Conservation (phyloP, 1,140 invertebrate genomes). For the Drosophila ogumai region DNA sequence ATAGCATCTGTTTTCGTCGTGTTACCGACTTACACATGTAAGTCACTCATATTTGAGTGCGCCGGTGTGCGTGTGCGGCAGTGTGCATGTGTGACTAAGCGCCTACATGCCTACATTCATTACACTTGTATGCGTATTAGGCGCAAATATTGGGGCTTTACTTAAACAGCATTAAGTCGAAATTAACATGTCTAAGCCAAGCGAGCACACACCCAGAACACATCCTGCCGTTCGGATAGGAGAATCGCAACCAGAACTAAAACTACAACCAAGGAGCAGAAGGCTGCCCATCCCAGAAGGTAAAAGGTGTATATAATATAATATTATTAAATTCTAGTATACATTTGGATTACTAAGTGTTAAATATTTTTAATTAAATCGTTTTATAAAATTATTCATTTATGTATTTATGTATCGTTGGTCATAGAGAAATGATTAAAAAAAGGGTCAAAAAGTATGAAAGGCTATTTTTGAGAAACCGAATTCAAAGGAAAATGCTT, state of each 20-base stretch:
- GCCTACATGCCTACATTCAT: constrained; percentile 77
- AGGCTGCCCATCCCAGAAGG: background rate
- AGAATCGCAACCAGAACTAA: background rate
- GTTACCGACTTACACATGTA: constrained; percentile 82
- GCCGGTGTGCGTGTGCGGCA: constrained; percentile 14
- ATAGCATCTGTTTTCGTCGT: constrained; percentile 83
- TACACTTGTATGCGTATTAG: constrained; percentile 82
- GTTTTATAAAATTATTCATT: too few relatives aligned
- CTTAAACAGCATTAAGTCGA: constrained; percentile 82
- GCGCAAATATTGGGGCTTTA: constrained; percentile 81
- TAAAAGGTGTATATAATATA: background rate
- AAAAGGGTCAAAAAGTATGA: background rate
- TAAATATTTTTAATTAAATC: too few relatives aligned
- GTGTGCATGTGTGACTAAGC: constrained; percentile 56
- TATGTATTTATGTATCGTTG: too few relatives aligned
- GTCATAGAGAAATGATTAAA: background rate
- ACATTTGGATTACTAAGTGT: background rate
- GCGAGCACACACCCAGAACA: constrained; percentile 16
- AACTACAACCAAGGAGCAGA: background rate
- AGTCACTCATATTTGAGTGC: constrained; percentile 73
- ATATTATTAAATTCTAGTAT: background rate
- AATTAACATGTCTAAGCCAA: constrained; percentile 79
- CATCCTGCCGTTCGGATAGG: background rate
- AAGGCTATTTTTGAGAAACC: background rate
- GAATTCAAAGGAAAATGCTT: background rate